phyloP scores from a whole-genome alignment of 2,888 invertebrate genomes.

The Megastigmus dorsalis region DNA sequence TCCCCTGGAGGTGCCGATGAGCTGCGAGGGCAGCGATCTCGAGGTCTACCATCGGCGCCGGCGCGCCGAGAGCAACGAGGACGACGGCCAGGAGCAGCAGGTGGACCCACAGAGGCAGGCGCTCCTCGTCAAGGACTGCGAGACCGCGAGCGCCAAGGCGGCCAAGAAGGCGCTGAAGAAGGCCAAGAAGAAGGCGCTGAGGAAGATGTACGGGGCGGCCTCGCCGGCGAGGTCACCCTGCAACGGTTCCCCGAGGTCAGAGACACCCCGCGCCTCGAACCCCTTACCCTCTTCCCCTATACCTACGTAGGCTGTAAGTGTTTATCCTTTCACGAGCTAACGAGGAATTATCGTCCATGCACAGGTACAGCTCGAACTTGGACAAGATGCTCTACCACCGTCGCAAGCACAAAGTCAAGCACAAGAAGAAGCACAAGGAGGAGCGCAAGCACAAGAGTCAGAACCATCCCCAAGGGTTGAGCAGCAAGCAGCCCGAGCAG shows the following conservation, averaged over 20 bases:
- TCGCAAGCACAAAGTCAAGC: conserved; percentile 83
- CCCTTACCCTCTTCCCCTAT: too few species aligned
- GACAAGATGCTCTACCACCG: conserved; percentile 70
- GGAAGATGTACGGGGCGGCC: conserved; percentile 78
- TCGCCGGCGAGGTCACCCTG: conserved; percentile 76
- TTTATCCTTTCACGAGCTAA: too few species aligned
- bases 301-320: too few species aligned
- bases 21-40: conserved; percentile 55
- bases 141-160: conserved; percentile 77
- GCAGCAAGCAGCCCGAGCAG: conserved; percentile 54
- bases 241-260: conserved; percentile 70
- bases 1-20: conserved; percentile 65
- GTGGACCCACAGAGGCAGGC: conserved; percentile 67
- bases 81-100: conserved; percentile 67
- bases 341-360: too few species aligned
- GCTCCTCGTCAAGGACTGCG: conserved; percentile 63
- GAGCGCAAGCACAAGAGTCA: conserved; percentile 76
- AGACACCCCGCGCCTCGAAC: too few species aligned
- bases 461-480: not conserved
- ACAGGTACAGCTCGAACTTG: conserved; percentile 69
- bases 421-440: conserved; percentile 85
- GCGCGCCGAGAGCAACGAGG: conserved; percentile 54
- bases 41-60: conserved; percentile 57
- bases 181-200: conserved; percentile 86
- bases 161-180: conserved; percentile 86